A percentile compares a stretch with the other conserved stretches of the same genome.
phyloP scores from a whole-genome alignment of 2,113 vertebrate species.

The Saccopteryx leptura region DNA sequence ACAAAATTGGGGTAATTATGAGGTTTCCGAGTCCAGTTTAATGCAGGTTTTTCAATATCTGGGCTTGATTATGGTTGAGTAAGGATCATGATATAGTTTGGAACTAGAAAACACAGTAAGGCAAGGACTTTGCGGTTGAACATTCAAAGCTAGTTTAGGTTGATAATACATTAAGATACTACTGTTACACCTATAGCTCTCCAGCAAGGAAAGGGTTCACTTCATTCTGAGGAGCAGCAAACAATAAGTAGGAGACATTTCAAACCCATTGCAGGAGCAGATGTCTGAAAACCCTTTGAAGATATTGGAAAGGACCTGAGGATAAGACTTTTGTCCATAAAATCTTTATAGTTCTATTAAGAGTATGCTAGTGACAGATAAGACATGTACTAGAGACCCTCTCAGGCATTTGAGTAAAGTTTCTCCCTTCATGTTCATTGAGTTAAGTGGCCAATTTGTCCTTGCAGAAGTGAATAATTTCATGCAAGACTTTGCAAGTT shows the following conservation, averaged over 20 bases:
- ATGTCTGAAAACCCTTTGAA: background rate
- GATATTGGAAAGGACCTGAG: background rate
- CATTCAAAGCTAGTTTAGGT: background rate
- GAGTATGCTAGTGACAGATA: background rate
- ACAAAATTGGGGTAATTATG: background rate
- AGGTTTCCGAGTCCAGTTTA: background rate
- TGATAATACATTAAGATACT: background rate
- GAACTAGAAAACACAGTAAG: background rate
- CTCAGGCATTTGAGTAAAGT: background rate
- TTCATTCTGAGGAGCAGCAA: background rate
- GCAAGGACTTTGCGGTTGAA: background rate
- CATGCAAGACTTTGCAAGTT: background rate
- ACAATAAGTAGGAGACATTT: background rate
- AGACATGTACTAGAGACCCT: background rate
- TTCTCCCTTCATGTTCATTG: background rate
- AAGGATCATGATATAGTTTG: slow-evolving; percentile 16
- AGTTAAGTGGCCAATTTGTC: background rate
- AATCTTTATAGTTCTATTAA: background rate
- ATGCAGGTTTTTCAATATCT: background rate
- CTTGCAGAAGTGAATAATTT: background rate
- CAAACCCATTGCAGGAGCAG: background rate
- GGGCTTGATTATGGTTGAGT: background rate
- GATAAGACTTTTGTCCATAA: background rate
- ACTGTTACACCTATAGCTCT: background rate
- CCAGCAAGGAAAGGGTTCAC: background rate